phyloP scores from a whole-genome alignment of 2,888 invertebrate species.

The Dexiosoma caninum region DNA sequence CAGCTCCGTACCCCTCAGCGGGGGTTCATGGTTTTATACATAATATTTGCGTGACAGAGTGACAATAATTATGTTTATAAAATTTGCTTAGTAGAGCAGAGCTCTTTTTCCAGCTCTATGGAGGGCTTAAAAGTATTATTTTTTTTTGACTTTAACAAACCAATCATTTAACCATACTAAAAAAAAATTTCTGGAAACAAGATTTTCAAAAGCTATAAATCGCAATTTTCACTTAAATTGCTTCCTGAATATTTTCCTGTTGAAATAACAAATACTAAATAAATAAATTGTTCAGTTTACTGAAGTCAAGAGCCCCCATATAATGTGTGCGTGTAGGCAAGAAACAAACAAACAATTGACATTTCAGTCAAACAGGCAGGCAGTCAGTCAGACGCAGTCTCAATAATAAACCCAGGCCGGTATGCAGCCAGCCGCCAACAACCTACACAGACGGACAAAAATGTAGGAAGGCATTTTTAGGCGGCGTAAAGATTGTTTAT shows the following conservation, averaged over 20 bases:
- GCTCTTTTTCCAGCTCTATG: too few species aligned
- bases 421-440: not conserved
- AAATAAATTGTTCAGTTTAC: slow-evolving; percentile 23
- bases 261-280: not conserved
- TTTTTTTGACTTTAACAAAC: too few species aligned
- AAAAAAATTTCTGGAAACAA: too few species aligned
- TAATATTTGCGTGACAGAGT: too few species aligned
- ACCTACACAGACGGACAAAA: not conserved
- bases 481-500: slow-evolving; percentile 57
- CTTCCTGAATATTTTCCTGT: not conserved
- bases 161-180: too few species aligned
- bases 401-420: not conserved
- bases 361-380: slow-evolving; percentile 2
- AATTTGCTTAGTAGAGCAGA: too few species aligned
- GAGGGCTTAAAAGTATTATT: too few species aligned
- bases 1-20: too few species aligned
- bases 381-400: not conserved
- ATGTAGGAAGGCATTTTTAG: slow-evolving; percentile 30
- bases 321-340: not conserved
- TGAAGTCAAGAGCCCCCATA: slow-evolving; percentile 12
- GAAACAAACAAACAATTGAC: slow-evolving; percentile 41
- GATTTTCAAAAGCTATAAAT: not conserved
- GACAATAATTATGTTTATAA: too few species aligned
- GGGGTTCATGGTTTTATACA: too few species aligned
- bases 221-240: not conserved